Evolutionary conservation across 2,797 vertebrate species (phyloP), one percentile per base, ranked within the genome.

Genomic region (Anisognathus igniventris): DNA sequence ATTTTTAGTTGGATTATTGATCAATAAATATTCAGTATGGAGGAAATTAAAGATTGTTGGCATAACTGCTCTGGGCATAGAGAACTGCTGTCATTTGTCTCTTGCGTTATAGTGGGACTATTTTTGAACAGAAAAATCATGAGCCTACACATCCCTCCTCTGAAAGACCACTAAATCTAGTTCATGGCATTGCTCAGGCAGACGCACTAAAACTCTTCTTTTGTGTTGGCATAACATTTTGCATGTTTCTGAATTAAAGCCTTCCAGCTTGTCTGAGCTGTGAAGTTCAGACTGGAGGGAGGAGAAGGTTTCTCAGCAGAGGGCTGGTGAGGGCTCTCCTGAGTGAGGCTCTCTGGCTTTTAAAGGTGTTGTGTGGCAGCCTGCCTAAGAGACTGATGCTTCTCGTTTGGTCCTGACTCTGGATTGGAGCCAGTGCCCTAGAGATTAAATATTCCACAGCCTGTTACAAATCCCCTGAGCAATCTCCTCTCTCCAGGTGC

Each of bases 401-500:
- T 82, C 89, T 77, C 54, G 4, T 94, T 96, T 62, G 47, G 75
- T 95, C 75, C 92, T 82, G 91, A 23, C 75, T 88, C 75, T 95
- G 95, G 72, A 78, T 56, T 86, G 53, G 37, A 87, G 89, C 92
- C 96, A 95, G 45, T 92, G 54, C 92, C 92, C 92, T 28, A 57
- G 92, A 95, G 92, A 88, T 88, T 79, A 83, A 95, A 92, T 95
- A 85, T 95, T 96, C 90, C 84, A 50, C 80, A 87, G 93, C 70
- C 90, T 88, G 78, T 92, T 95, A 89, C 64, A 90, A 90, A 89
- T 82, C 88, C 92, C 91, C 40, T 39, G 86, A 80, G 94, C 57
- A 51, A 65, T 79, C 83, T 56, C 21, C 25, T 88, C 81, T 94
- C 88, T 95, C 96, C 96, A 96, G 92, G 82, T 96, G 92, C 68